Base-by-base conservation (phyloP, 2,797 vertebrate species). In the Podargus strigoides region DNA sequence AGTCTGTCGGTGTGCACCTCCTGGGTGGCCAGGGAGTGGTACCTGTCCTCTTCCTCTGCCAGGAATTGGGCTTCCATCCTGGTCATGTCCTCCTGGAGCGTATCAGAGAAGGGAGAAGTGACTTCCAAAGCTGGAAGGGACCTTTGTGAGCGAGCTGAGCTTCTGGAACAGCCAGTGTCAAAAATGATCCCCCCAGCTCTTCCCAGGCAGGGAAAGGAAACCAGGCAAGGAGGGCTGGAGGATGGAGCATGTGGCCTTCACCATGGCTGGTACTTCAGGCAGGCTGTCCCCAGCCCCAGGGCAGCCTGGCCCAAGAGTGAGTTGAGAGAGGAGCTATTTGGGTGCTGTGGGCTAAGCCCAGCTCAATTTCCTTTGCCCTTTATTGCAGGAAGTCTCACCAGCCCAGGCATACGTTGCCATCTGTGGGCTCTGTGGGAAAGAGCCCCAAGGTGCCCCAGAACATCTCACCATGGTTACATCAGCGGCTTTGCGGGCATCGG, bases 391-490 rank as follows among this genome's bases (percentile, higher is more conserved):
- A 82, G 37, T 39, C 14, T 75, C 34, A 24, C 8, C 37, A 50
- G 26, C n/a, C 14, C 1, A 3, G 32, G 27, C 6, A 3, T 0
- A 0, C n/a, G 34, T 36, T 21, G 55, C 46, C 7, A 3, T 8
- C 15, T 17, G 36, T 9, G 44, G 32, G 44, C 11, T 9, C 56
- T 17, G n/a, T 20, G 15, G 27, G 6, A 66, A 79, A 49, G 28
- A 34, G 13, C 72, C 52, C 14, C 15, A 10, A 6, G 8, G 0
- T n/a, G 28, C 21, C 21, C 68, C 1, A 1, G n/a, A 10, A 34
- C 16, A 14, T n/a, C 58, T 95, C 58, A 98, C 98, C 97, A 96
- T 96, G 81, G 96, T 80, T 8, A 37, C 63, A 1, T 91, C 66
- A 0, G 85, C 95, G 1, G 96, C 96, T 87, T 73, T 92, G 39